These are phyloP conservation scores for Pocillopora damicornis DNA, from an alignment of 64 coral and sea anemone genomes.

Conservation along the genomic window DNA sequence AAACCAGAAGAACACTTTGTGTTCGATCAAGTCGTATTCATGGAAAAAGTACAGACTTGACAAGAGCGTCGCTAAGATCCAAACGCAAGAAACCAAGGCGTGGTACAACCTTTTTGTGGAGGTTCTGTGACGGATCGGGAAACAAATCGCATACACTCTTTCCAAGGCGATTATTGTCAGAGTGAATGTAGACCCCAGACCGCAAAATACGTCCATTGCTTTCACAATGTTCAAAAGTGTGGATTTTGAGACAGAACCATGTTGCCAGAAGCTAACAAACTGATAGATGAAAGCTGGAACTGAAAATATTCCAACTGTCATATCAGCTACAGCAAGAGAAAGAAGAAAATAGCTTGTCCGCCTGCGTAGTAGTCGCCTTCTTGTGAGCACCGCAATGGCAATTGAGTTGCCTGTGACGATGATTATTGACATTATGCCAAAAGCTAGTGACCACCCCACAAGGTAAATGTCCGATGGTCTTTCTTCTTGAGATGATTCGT, in stretches of 20 bases:
- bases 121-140: slow-evolving; percentile 55
- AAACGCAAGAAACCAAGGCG: slow-evolving; percentile 40
- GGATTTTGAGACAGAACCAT: neutral
- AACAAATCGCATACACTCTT: slow-evolving; percentile 70
- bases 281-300: slow-evolving; percentile 53
- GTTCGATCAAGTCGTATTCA: slow-evolving; percentile 45
- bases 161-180: slow-evolving; percentile 77
- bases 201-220: slow-evolving; percentile 60
- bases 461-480: neutral
- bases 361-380: slow-evolving; percentile 43
- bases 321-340: slow-evolving; percentile 44
- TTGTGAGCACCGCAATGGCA: slow-evolving; percentile 56
- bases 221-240: slow-evolving; percentile 15
- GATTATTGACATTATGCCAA: slow-evolving; percentile 20
- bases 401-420: slow-evolving; percentile 45
- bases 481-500: neutral
- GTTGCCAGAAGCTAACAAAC: slow-evolving; percentile 11
- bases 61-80: slow-evolving; percentile 61
- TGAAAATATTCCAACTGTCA: slow-evolving; percentile 53
- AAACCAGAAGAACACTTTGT: slow-evolving; percentile 83
- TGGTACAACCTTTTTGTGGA: slow-evolving; percentile 57
- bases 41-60: slow-evolving; percentile 77
- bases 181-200: slow-evolving; percentile 76
- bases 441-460: slow-evolving; percentile 21
- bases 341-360: slow-evolving; percentile 62